phyloP scores from a whole-genome alignment of 2,113 vertebrate genomes.

The Triplophysa rosa region DNA sequence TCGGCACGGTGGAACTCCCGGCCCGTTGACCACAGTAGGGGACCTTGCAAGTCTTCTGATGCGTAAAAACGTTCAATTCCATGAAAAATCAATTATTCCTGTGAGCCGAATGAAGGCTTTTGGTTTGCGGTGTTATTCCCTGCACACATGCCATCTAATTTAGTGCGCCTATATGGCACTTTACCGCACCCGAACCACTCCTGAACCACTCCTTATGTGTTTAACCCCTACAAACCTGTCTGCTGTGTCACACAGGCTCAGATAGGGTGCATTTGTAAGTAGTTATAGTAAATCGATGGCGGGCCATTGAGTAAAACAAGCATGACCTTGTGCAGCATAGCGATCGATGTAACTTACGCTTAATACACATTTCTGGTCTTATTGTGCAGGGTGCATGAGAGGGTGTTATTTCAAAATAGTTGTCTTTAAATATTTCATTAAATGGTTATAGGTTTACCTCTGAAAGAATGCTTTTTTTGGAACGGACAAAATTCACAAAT shows the following conservation, averaged over 20 bases:
- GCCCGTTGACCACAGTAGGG: constrained; percentile 57
- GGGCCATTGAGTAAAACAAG: not conserved
- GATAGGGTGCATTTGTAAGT: not conserved
- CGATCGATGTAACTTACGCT: not conserved
- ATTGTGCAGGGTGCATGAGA: too few relatives aligned
- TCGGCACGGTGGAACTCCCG: constrained; percentile 63
- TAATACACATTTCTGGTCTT: too few relatives aligned
- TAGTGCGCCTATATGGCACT: constrained; percentile 62
- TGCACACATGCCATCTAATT: constrained; percentile 57
- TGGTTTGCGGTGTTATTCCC: constrained; percentile 70
- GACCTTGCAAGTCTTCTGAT: constrained; percentile 69
- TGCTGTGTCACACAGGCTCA: not conserved
- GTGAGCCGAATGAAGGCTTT: constrained; percentile 69
- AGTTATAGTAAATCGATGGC: not conserved
- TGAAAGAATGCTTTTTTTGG: too few relatives aligned
- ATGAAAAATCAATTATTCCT: constrained; percentile 71
- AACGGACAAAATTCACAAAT: too few relatives aligned
- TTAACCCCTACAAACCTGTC: constrained; percentile 56
- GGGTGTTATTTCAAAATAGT: too few relatives aligned
- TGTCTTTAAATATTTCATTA: too few relatives aligned
- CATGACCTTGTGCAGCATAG: not conserved
- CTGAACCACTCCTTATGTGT: constrained; percentile 49
- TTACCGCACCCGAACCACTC: constrained; percentile 54
- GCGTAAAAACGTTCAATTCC: constrained; percentile 56
- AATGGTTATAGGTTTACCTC: too few relatives aligned